Evolutionary conservation across 2,113 vertebrate genomes (phyloP).

Genomic region (Picathartes gymnocephalus): DNA sequence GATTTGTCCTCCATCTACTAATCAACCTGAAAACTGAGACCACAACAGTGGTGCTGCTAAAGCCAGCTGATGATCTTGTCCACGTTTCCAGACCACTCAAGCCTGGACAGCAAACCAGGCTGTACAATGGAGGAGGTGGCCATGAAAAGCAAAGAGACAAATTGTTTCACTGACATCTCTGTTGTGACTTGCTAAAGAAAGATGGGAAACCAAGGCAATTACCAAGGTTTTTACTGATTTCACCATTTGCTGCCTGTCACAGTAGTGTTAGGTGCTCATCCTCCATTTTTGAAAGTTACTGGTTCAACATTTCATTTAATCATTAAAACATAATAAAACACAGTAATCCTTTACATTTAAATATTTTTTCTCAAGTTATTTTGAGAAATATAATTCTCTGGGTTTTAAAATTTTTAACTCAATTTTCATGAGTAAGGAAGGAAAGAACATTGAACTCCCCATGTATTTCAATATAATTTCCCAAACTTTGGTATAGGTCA

Average conservation of each 20-base stretch:
- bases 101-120: not conserved
- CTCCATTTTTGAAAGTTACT: not conserved
- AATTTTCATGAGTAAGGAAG: not conserved
- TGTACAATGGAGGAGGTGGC: not conserved
- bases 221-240: not conserved
- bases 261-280: not conserved
- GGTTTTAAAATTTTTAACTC: not conserved
- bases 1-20: too few relatives aligned
- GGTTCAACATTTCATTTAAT: not conserved
- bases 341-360: not conserved
- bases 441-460: not conserved
- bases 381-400: not conserved
- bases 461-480: not conserved
- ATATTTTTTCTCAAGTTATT: not conserved
- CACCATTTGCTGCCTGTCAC: not conserved
- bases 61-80: not conserved
- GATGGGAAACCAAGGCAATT: not conserved
- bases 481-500: not conserved
- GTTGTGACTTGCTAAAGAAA: not conserved
- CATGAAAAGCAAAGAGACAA: not conserved
- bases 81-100: not conserved
- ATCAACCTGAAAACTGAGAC: not conserved
- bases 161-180: not conserved
- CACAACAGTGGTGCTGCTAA: not conserved
- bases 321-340: not conserved